A percentile compares a stretch with the other conserved stretches of the same genome.
Conservation (phyloP, 1,140 invertebrate genomes). For the Ladona fulva region DNA sequence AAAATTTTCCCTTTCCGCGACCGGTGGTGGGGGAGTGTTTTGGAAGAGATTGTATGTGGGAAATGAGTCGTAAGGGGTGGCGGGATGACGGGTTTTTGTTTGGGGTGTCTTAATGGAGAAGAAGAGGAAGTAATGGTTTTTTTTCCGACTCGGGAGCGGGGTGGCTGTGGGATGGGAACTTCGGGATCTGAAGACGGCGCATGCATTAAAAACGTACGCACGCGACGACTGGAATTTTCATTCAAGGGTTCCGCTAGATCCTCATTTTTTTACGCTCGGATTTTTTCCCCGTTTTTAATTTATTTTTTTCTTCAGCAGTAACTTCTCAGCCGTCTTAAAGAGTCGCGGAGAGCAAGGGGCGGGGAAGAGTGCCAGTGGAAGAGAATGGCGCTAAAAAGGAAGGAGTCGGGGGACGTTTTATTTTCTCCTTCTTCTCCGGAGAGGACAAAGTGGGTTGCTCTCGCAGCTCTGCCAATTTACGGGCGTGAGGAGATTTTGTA, state of each 20-base stretch:
- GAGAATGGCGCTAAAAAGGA: not conserved
- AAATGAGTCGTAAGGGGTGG: slow-evolving; percentile 1
- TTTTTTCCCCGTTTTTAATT: not conserved
- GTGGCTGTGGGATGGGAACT: not conserved
- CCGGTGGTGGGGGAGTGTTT: no score
- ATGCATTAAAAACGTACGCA: slow-evolving; percentile 7
- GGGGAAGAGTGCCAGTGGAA: not conserved
- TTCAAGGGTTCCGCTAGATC: slow-evolving; percentile 1
- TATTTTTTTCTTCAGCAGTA: not conserved
- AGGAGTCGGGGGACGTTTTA: not conserved
- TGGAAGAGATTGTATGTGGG: not conserved
- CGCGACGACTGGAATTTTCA: not conserved
- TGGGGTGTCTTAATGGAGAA: not conserved
- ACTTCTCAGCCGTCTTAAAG: slow-evolving; percentile 1
- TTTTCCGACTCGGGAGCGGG: not conserved
- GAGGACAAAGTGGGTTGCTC: not conserved
- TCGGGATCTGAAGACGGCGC: not conserved
- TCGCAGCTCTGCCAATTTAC: not conserved
- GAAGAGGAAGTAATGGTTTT: not conserved
- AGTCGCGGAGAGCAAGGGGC: not conserved
- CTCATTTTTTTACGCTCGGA: not conserved
- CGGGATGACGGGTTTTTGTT: not conserved
- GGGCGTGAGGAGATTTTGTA: not conserved
- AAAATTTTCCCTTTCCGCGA: no score
- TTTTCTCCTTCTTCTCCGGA: not conserved